Base-by-base conservation (phyloP, 2,888 invertebrate species). In the Alcis repandata region DNA sequence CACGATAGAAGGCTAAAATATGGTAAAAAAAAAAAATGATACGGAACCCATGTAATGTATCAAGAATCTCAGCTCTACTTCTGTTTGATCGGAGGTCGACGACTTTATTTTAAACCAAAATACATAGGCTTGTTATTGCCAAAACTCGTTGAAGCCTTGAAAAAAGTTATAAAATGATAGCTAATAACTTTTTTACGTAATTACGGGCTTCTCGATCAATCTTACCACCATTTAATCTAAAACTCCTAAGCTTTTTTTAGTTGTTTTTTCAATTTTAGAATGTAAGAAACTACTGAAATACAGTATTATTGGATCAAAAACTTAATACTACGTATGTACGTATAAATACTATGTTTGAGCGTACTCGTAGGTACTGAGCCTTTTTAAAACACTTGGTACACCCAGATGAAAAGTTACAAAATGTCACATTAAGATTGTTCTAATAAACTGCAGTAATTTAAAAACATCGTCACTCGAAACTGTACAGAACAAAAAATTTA, bases 51-150 rank as follows among this genome's bases (percentile, higher is more conserved):
- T 15, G n/a, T 22, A 40, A 22, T 27, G 10, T 11, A 40, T 13
- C n/a, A 36, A 13, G 13, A 51, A 19, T 51, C 3, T 13, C 22
- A 10, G 22, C 10, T 40, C 53, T 4, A n/a, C 38, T 17, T 41
- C 13, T 52, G 33, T 49, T 40, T 59, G 27, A 51, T 43, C 41
- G 40, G 27, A 41, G 49, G 59, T 59, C 59, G 40, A 59, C 40
- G 41, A 43, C 51, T 43, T 59, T 59, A 27, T 52, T 45, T 13
- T 27, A 49, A 51, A 51, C 56, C 20, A 20, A 59, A 59, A 59
- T 59, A 59, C 56, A 45, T 33, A 36, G 36, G 45, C 33, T 20
- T 56, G 56, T 36, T 41, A 41, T 15, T 56, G 56, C 56, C 56
- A 56, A 56, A 43, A 15, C n/a, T 56, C 36, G 1, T 9, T 6